A percentile compares a stretch with the other conserved stretches of the same genome.
Conservation (phyloP, 1,140 invertebrate genomes). For the Papilio polytes region DNA sequence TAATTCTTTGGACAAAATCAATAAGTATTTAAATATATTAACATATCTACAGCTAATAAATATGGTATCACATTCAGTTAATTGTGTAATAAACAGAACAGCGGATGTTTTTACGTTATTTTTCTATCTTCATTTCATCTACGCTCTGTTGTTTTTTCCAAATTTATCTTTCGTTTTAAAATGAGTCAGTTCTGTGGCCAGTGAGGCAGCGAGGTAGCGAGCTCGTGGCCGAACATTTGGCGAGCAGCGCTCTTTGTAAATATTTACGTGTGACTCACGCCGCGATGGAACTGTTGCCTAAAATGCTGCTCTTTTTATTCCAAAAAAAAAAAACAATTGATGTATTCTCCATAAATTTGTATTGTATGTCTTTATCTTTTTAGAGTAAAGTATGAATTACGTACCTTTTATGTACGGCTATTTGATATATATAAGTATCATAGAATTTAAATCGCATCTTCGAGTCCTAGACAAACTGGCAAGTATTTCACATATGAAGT, state of each 20-base stretch:
- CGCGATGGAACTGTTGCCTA: constrained; percentile 39
- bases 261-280: constrained; percentile 61
- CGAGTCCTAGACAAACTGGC: too few species aligned
- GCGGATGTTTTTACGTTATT: background rate
- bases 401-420: too few species aligned
- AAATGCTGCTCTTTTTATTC: constrained; percentile 44
- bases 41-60: background rate
- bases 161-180: constrained; percentile 36
- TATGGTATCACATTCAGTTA: background rate
- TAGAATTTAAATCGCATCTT: too few species aligned
- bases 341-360: background rate
- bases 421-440: too few species aligned
- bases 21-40: background rate
- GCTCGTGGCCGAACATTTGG: constrained; percentile 54
- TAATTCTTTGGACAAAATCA: too few species aligned
- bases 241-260: constrained; percentile 56
- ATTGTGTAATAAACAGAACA: background rate
- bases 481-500: background rate
- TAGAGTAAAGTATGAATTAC: background rate
- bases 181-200: constrained; percentile 40
- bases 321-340: background rate
- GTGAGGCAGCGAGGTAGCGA: background rate
- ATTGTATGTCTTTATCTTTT: background rate
- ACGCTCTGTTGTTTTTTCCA: constrained; percentile 1
- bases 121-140: background rate